Evolutionary conservation across 2,888 invertebrate genomes (phyloP), one percentile per base, ranked within the genome.

Genomic region (Xestia xanthographa): DNA sequence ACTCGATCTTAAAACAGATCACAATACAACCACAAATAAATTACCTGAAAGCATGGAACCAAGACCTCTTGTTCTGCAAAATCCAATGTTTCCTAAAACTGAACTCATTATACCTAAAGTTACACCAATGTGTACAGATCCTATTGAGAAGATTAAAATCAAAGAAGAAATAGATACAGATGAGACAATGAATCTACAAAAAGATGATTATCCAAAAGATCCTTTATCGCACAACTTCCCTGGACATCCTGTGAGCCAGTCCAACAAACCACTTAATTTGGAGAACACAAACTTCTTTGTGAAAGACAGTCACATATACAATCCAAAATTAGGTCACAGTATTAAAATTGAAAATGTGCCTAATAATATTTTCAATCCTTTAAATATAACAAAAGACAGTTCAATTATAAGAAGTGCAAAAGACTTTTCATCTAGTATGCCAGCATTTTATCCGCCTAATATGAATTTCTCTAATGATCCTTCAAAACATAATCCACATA

Each of bases 81-180:
- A 89, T 88, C 83, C 92, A 76, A 91, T 95, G 85, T 96, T 94
- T 90, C 94, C 97, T 79, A 97, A 97, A 95, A 97, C 97, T 60
- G 97, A 97, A 92, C 95, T 97, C 80, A 97, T 97, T 83, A 97
- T 97, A 89, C 97, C 97, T 48, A 97, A 97, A 93, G 96, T 97
- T 72, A 96, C 96, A 60, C 96, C 97, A 26, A 96, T 97, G 95
- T 95, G 95, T 73, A 95, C 96, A 83, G 97, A 97, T 79, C 81
- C 92, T 65, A 93, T 96, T 79, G 96, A 97, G 69, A 96, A 96
- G 88, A 94, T 97, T 70, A 97, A 96, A 90, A 96, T 97, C 63
- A 97, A 97, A 84, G 97, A 97, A 86, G 97, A 97, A 92, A 92
- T 96, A 80, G 97, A 96, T 86, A 89, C 92, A 69, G 97, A 97